Evolutionary conservation across 2,888 invertebrate genomes (phyloP).

Genomic region (Perizoma flavofasciatum): DNA sequence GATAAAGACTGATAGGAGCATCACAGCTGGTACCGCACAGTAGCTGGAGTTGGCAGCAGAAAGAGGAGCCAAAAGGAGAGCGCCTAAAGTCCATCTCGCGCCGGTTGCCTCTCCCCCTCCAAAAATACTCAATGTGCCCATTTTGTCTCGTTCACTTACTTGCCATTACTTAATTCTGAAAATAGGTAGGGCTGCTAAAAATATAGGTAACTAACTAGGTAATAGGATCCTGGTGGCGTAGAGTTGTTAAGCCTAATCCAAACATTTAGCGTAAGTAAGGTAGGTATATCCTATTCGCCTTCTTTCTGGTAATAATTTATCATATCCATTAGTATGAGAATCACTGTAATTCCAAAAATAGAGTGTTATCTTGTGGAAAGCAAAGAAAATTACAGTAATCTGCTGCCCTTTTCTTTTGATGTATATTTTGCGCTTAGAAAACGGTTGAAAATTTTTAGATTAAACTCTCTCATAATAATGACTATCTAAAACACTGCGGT

Average conservation of each 20-base stretch:
- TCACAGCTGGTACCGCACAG: constrained; percentile 81
- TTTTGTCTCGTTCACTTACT: constrained; percentile 55
- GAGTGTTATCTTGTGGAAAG: constrained; percentile 6
- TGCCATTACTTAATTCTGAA: constrained; percentile 45
- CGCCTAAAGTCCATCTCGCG: constrained; percentile 84
- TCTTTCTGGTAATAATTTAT: constrained; percentile 30
- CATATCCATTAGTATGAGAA: constrained; percentile 26
- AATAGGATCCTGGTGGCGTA: background rate
- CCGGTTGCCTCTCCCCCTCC: constrained; percentile 70
- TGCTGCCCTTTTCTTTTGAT: constrained; percentile 4
- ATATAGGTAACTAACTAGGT: constrained; percentile 1
- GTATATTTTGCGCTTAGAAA: background rate
- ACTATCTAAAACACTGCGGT: constrained; percentile 8
- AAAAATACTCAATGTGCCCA: constrained; percentile 59
- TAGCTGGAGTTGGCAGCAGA: constrained; percentile 85
- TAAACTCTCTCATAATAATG: too few species aligned
- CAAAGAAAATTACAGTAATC: constrained; percentile 36
- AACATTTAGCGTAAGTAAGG: constrained; percentile 1
- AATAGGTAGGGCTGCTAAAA: background rate
- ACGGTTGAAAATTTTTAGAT: background rate
- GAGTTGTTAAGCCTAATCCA: constrained; percentile 10
- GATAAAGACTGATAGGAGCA: constrained; percentile 77
- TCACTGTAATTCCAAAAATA: constrained; percentile 34
- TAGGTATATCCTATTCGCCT: constrained; percentile 30
- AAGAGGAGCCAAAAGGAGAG: constrained; percentile 82